A percentile compares a stretch with the other conserved stretches of the same genome.
Evolutionary conservation across 2,888 invertebrate genomes (phyloP).

Genomic region (Tridacna crocea): DNA sequence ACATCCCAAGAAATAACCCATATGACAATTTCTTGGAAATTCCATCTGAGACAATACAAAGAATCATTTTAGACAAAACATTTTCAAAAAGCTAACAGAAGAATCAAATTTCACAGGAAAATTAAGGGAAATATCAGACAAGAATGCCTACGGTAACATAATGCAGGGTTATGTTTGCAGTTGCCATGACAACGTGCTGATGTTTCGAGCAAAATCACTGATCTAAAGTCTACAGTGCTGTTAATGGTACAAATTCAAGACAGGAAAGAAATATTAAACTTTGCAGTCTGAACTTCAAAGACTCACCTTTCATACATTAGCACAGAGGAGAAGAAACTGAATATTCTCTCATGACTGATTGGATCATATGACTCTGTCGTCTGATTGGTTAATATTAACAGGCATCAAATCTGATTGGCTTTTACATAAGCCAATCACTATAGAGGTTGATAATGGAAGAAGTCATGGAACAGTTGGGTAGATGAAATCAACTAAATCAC

Average conservation of each 20-base stretch:
- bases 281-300: slow-evolving; percentile 65
- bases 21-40: no score
- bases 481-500: slow-evolving; percentile 22
- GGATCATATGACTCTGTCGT: slow-evolving; percentile 48
- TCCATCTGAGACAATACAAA: no score
- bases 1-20: no score
- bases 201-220: slow-evolving; percentile 1
- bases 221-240: slow-evolving; percentile 32
- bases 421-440: slow-evolving; percentile 26
- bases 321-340: slow-evolving; percentile 40
- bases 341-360: slow-evolving; percentile 48
- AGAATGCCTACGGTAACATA: neutral
- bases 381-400: slow-evolving; percentile 48
- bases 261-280: slow-evolving; percentile 23
- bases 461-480: slow-evolving; percentile 12
- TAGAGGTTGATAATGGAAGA: slow-evolving; percentile 23
- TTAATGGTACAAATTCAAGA: slow-evolving; percentile 25
- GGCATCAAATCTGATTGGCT: slow-evolving; percentile 49
- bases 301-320: slow-evolving; percentile 51
- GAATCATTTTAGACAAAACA: no score
- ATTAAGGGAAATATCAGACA: no score
- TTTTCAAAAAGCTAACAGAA: no score
- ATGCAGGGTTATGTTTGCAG: slow-evolving; percentile 1
- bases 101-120: no score
- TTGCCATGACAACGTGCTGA: slow-evolving; percentile 24